phyloP scores from a whole-genome alignment of 2,113 vertebrate genomes.

The Xiphophorus maculatus region DNA sequence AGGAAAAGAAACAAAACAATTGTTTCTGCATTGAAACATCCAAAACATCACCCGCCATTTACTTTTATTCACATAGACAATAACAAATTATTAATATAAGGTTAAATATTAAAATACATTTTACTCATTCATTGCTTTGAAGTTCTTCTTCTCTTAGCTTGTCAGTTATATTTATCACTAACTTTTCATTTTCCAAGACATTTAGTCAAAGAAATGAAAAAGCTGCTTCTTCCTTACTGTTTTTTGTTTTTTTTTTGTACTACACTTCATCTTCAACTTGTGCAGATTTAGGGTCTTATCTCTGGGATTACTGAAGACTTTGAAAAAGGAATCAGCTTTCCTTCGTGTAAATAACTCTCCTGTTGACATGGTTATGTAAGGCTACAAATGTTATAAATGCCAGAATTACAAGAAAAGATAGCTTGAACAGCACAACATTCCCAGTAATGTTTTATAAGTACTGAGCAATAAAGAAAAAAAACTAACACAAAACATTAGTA shows the following conservation, averaged over 20 bases:
- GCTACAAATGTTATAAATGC: neutral
- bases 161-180: neutral
- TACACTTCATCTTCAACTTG: neutral
- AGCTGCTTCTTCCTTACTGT: neutral
- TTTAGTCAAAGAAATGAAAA: neutral
- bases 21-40: neutral
- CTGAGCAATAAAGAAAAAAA: neutral
- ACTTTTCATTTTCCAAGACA: neutral
- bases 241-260: neutral
- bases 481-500: neutral
- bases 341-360: neutral
- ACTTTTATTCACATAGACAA: neutral
- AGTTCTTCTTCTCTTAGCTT: neutral
- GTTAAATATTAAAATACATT: neutral
- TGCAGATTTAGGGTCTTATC: neutral
- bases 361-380: conserved; percentile 1
- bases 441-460: too few relatives aligned
- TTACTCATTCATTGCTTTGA: neutral
- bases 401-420: neutral
- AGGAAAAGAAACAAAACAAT: neutral
- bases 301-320: neutral
- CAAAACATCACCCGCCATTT: neutral
- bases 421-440: neutral
- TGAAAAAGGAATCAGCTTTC: neutral
- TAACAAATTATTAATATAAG: neutral